These are phyloP conservation scores for Drosophila melanosoma DNA, from an alignment of 2,888 invertebrate species.

Conservation along the genomic window DNA sequence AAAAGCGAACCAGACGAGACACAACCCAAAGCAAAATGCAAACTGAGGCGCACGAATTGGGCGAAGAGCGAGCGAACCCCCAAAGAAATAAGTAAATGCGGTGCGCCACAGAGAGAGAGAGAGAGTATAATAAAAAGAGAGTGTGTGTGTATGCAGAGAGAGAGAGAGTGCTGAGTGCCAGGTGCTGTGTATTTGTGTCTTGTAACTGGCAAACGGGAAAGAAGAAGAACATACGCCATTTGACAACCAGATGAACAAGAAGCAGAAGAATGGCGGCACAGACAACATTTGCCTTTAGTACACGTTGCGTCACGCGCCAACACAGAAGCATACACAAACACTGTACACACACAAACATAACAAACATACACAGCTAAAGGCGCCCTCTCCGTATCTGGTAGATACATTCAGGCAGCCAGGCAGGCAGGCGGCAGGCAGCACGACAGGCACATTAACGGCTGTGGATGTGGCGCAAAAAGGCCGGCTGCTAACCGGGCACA, in stretches of 20 bases:
- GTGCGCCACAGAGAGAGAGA: slow-evolving; percentile 8
- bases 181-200: slow-evolving; percentile 60
- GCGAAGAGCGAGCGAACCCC: slow-evolving; percentile 78
- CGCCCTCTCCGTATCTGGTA: slow-evolving; percentile 47
- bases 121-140: slow-evolving; percentile 15
- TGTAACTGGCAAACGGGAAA: slow-evolving; percentile 62
- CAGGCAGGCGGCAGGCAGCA: slow-evolving; percentile 12
- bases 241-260: slow-evolving; percentile 26
- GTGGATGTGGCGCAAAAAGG: slow-evolving; percentile 65
- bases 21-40: slow-evolving; percentile 83
- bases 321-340: slow-evolving; percentile 17
- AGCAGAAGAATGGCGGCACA: slow-evolving; percentile 41
- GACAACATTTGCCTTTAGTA: slow-evolving; percentile 54
- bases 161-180: slow-evolving; percentile 10
- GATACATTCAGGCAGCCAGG: slow-evolving; percentile 48
- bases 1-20: slow-evolving; percentile 79
- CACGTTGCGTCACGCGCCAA: slow-evolving; percentile 72
- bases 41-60: slow-evolving; percentile 73
- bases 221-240: slow-evolving; percentile 57
- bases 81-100: slow-evolving; percentile 27
- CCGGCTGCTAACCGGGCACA: slow-evolving; percentile 59
- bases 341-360: not conserved
- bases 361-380: slow-evolving; percentile 19
- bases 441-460: slow-evolving; percentile 36
- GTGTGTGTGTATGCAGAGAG: slow-evolving; percentile 2